A percentile compares a stretch with the other conserved stretches of the same genome.
Evolutionary conservation across 1,140 invertebrate genomes (phyloP).

Genomic region (Zaprionus tsacasi): DNA sequence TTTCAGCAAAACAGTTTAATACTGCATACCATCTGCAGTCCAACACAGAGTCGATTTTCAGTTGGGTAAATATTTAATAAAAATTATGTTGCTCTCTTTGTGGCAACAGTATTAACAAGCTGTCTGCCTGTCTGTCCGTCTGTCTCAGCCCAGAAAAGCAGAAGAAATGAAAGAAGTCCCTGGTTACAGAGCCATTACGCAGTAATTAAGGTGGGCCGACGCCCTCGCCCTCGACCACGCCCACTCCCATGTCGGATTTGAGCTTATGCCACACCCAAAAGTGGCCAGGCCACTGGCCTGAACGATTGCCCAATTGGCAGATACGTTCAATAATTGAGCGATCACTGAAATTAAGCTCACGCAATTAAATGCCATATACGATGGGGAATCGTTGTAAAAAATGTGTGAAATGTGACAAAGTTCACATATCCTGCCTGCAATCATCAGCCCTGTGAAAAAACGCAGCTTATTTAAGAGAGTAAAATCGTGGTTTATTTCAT

Average conservation of each 20-base stretch:
- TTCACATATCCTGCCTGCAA: background rate
- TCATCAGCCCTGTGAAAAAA: background rate
- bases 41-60: background rate
- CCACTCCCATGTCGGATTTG: background rate
- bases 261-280: constrained; percentile 17
- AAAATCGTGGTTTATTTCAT: background rate
- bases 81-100: background rate
- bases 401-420: constrained; percentile 6
- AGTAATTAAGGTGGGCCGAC: constrained; percentile 21
- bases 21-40: background rate
- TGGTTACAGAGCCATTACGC: background rate
- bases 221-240: too few relatives aligned
- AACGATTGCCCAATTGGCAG: constrained; percentile 30
- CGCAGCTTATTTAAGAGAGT: background rate
- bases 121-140: background rate
- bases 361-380: constrained; percentile 22
- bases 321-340: constrained; percentile 44
- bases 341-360: constrained; percentile 59
- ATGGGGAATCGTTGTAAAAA: background rate
- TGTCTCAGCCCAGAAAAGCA: background rate
- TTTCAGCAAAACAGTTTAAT: constrained; percentile 13
- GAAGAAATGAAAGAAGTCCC: background rate
- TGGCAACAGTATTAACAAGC: background rate
- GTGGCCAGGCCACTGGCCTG: constrained; percentile 1
- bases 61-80: background rate